Conservation (phyloP, 1,140 invertebrate genomes). For the Drosophila willistoni region DNA sequence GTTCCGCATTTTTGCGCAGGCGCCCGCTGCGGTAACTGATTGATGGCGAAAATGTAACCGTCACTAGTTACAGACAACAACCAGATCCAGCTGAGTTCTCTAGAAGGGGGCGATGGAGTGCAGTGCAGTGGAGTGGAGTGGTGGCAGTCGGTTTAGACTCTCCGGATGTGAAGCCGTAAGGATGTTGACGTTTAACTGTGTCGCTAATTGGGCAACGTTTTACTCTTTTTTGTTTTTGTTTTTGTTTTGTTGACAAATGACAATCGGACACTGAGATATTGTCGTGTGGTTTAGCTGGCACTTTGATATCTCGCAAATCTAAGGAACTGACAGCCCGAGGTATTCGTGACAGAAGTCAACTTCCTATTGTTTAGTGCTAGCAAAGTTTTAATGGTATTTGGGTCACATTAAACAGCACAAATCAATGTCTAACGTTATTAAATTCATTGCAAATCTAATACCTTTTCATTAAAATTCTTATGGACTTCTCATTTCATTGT, state of each 20-base stretch:
- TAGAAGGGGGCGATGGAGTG: slow-evolving; percentile 3
- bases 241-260: slow-evolving; percentile 66
- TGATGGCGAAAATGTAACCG: slow-evolving; percentile 76
- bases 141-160: slow-evolving; percentile 26
- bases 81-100: background rate
- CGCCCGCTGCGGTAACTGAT: slow-evolving; percentile 49
- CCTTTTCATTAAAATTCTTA: slow-evolving; percentile 38
- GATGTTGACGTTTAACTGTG: slow-evolving; percentile 81
- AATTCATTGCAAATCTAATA: slow-evolving; percentile 17
- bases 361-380: slow-evolving; percentile 25
- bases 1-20: slow-evolving; percentile 65
- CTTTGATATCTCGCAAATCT: background rate
- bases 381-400: slow-evolving; percentile 47
- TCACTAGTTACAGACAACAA: slow-evolving; percentile 65
- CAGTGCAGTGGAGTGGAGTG: background rate
- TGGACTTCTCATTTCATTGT: background rate
- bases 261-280: slow-evolving; percentile 53
- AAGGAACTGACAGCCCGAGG: slow-evolving; percentile 24
- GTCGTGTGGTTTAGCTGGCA: slow-evolving; percentile 32
- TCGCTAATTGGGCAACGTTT: slow-evolving; percentile 68
- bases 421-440: slow-evolving; percentile 41
- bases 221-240: slow-evolving; percentile 57
- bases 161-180: slow-evolving; percentile 77
- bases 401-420: slow-evolving; percentile 48
- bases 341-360: slow-evolving; percentile 27